These are phyloP conservation scores for Rotaria magnacalcarata DNA, from an alignment of 2,888 invertebrate genomes.

Conservation along the genomic window DNA sequence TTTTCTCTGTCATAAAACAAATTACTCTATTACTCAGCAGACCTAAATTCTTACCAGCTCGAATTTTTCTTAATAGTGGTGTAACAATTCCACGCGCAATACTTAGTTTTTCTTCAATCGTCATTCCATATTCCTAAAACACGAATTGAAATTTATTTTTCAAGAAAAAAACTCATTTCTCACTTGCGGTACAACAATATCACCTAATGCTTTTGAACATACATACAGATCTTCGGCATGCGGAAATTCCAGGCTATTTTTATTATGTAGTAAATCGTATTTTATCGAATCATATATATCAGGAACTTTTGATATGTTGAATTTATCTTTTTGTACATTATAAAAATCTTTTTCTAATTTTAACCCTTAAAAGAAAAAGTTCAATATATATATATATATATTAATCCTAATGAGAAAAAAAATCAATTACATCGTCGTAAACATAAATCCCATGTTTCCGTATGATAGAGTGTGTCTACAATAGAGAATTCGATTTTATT, in stretches of 20 bases:
- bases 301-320: slow-evolving; percentile 96
- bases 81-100: slow-evolving; percentile 96
- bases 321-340: slow-evolving; percentile 61
- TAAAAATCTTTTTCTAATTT: slow-evolving; percentile 88
- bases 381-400: not conserved
- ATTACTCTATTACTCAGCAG: too few species aligned
- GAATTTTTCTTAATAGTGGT: slow-evolving; percentile 84
- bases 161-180: slow-evolving; percentile 52
- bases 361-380: slow-evolving; percentile 65
- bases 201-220: slow-evolving; percentile 91
- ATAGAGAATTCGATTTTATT: not conserved
- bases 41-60: not conserved
- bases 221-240: slow-evolving; percentile 67
- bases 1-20: not conserved
- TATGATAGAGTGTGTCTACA: slow-evolving; percentile 72
- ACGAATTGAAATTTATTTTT: not conserved
- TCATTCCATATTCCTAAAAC: slow-evolving; percentile 84
- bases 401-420: too few species aligned
- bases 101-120: slow-evolving; percentile 85
- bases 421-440: slow-evolving; percentile 67
- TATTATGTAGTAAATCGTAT: slow-evolving; percentile 92
- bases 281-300: slow-evolving; percentile 99
- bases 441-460: slow-evolving; percentile 97
- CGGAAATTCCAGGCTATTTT: slow-evolving; percentile 77
- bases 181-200: slow-evolving; percentile 90